phyloP scores from a whole-genome alignment of 2,797 vertebrate genomes.

The Tiaroga cobitis region DNA sequence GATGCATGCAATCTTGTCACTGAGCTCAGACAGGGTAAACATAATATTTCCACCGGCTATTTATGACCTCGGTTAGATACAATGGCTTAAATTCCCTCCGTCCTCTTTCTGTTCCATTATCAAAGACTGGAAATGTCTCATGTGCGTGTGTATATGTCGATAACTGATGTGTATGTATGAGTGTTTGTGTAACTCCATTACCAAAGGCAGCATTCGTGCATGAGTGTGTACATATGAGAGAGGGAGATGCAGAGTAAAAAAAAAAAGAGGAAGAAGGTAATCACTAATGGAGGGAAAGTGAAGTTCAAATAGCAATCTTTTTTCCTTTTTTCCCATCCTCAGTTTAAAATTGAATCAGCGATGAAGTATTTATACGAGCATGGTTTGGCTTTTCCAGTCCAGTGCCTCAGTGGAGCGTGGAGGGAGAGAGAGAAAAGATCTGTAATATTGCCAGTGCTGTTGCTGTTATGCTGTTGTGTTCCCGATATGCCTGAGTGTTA shows the following conservation, averaged over 20 bases:
- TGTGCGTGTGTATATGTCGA: conserved; percentile 2
- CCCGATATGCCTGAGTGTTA: conserved; percentile 38
- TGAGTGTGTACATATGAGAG: conserved; percentile 7
- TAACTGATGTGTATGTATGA: conserved; percentile 6
- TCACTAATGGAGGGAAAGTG: conserved; percentile 53
- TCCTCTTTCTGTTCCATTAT: conserved; percentile 32
- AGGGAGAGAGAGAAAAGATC: conserved; percentile 34
- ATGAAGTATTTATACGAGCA: conserved; percentile 64
- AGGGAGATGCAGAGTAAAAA: conserved; percentile 7
- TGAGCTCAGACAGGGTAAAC: neutral
- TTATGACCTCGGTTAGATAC: conserved; percentile 20
- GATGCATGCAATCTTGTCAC: neutral
- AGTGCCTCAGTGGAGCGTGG: conserved; percentile 42
- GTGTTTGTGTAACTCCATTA: conserved; percentile 42
- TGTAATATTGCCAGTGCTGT: conserved; percentile 15
- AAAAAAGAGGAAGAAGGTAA: conserved; percentile 21
- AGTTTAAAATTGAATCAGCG: conserved; percentile 62
- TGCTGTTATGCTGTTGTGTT: conserved; percentile 9
- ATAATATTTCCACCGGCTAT: conserved; percentile 34
- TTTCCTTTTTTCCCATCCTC: conserved; percentile 37
- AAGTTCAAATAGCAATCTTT: conserved; percentile 45
- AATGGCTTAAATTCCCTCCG: conserved; percentile 22
- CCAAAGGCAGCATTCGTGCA: conserved; percentile 15
- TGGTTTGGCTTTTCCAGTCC: conserved; percentile 56
- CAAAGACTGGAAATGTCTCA: conserved; percentile 13